These are phyloP conservation scores for Calyptommatus sinebrachiatus DNA, from an alignment of 2,113 vertebrate genomes.

Conservation along the genomic window DNA sequence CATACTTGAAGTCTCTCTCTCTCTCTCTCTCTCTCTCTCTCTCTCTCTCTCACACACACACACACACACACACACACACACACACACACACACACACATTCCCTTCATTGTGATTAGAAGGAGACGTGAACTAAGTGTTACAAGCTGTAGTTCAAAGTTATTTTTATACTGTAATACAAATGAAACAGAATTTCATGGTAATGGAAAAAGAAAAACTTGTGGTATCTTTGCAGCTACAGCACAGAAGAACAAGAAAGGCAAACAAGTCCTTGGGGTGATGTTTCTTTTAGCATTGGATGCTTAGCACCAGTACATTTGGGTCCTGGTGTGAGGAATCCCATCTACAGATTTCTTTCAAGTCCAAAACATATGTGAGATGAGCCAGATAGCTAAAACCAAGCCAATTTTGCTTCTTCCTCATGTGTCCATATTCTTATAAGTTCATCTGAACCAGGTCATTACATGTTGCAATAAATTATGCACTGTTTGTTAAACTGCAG, in stretches of 20 bases:
- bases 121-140: neutral
- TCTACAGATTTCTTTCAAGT: neutral
- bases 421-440: constrained; percentile 39
- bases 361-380: neutral
- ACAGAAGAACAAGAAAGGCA: neutral
- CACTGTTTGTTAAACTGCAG: constrained; percentile 62
- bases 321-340: neutral
- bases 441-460: constrained; percentile 71
- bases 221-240: neutral
- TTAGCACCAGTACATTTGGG: too few relatives aligned
- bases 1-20: neutral
- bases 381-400: neutral
- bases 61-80: too few relatives aligned
- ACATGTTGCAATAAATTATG: constrained; percentile 69
- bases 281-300: too few relatives aligned
- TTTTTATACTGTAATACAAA: neutral
- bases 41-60: too few relatives aligned
- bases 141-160: too few relatives aligned
- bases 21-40: too few relatives aligned
- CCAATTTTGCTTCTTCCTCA: neutral
- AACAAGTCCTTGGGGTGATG: neutral
- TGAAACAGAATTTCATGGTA: neutral
- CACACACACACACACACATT: too few relatives aligned
- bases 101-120: neutral
- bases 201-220: neutral